phyloP scores from a whole-genome alignment of 1,140 invertebrate genomes.

The Brachionus rubens region DNA sequence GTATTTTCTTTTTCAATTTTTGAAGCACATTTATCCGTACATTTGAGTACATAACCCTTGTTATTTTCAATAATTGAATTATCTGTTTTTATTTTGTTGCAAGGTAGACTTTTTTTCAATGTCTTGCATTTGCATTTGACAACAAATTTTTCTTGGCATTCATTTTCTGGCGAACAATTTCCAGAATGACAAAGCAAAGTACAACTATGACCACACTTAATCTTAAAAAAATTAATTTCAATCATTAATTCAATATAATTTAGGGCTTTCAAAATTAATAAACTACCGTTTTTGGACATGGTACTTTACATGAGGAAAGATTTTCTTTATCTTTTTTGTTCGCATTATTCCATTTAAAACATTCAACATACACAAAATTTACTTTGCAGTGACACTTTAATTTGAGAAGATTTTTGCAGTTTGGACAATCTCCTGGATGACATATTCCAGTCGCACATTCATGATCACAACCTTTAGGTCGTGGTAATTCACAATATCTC shows the following conservation, averaged over 20 bases:
- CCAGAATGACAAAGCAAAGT: constrained; percentile 73
- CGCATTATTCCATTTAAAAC: constrained; percentile 66
- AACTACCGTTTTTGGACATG: constrained; percentile 75
- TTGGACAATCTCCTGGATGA: constrained; percentile 66
- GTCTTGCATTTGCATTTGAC: constrained; percentile 74
- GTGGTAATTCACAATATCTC: constrained; percentile 66
- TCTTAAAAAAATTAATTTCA: constrained; percentile 52
- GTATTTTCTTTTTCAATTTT: background rate
- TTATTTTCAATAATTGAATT: constrained; percentile 55
- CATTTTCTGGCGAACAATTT: constrained; percentile 67
- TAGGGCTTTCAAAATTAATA: background rate
- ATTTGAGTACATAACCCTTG: constrained; percentile 50
- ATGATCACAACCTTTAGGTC: constrained; percentile 75
- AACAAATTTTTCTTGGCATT: constrained; percentile 76
- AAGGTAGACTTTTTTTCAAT: constrained; percentile 73
- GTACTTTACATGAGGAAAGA: constrained; percentile 73
- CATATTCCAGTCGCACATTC: constrained; percentile 69
- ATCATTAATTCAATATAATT: constrained; percentile 18
- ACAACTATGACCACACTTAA: constrained; percentile 71
- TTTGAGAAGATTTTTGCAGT: constrained; percentile 70
- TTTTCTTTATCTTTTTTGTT: constrained; percentile 61
- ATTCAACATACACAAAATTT: constrained; percentile 71
- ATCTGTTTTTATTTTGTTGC: constrained; percentile 57
- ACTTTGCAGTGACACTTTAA: constrained; percentile 76
- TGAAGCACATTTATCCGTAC: background rate